A percentile compares a stretch with the other conserved stretches of the same genome.
These are phyloP conservation scores for Sphenopsis melanotis DNA, from an alignment of 2,797 vertebrate genomes.

Conservation along the genomic window DNA sequence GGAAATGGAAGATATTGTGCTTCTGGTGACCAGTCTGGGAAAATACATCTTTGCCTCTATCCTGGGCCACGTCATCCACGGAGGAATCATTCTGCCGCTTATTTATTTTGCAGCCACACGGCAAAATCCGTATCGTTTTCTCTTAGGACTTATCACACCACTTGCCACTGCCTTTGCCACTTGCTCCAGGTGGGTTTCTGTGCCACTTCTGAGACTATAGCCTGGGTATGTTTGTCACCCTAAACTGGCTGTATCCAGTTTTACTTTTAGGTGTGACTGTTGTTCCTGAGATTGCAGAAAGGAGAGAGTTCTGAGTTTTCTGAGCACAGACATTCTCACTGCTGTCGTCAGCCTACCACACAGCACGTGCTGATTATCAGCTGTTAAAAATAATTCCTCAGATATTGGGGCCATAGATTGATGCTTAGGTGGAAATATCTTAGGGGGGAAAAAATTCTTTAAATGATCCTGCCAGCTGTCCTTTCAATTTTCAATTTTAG, in stretches of 20 bases:
- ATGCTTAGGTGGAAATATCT: background rate
- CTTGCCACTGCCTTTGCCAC: slow-evolving; percentile 96
- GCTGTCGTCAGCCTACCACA: background rate
- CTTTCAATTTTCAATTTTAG: background rate
- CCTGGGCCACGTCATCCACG: slow-evolving; percentile 93
- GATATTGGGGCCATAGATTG: background rate
- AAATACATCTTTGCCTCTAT: slow-evolving; percentile 97
- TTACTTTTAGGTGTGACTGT: background rate
- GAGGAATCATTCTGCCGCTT: slow-evolving; percentile 90
- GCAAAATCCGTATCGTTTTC: slow-evolving; percentile 92
- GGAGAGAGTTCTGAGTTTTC: background rate
- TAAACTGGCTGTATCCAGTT: background rate
- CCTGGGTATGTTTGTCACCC: background rate
- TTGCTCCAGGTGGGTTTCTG: slow-evolving; percentile 84
- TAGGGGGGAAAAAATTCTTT: background rate
- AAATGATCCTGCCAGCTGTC: background rate
- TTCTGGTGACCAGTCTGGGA: slow-evolving; percentile 91
- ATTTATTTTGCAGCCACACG: slow-evolving; percentile 92
- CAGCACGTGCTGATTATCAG: background rate
- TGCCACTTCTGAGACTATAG: background rate
- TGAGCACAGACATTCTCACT: background rate
- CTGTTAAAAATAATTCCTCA: background rate
- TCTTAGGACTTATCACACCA: slow-evolving; percentile 92
- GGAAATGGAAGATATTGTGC: slow-evolving; percentile 92
- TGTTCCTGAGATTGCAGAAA: background rate